Conservation (phyloP, 2,888 invertebrate genomes). For the Marronus borbonicus region DNA sequence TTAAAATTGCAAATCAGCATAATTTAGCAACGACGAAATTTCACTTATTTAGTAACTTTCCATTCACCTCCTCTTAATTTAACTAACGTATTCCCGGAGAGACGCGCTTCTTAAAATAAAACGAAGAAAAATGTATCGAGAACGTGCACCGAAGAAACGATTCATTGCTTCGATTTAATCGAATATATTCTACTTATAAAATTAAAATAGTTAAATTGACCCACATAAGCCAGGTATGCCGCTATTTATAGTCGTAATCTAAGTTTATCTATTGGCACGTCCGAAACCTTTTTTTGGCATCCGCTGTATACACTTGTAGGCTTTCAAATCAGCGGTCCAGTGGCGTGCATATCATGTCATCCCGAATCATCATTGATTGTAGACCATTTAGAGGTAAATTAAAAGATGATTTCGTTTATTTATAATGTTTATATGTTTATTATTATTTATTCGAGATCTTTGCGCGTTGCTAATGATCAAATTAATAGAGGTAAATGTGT, state of each 20-base stretch:
- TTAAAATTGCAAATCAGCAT: too few relatives aligned
- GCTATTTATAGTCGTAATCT: constrained; percentile 3
- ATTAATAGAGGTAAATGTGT: background rate
- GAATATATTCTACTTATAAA: background rate
- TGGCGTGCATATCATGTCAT: constrained; percentile 8
- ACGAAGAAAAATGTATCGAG: background rate
- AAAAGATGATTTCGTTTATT: too few relatives aligned
- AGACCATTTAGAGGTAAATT: too few relatives aligned
- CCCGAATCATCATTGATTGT: too few relatives aligned
- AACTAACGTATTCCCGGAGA: too few relatives aligned
- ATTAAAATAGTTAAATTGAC: constrained; percentile 11
- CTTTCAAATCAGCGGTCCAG: background rate
- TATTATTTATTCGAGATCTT: background rate
- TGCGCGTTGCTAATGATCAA: background rate
- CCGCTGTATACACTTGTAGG: constrained; percentile 4
- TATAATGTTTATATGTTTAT: too few relatives aligned
- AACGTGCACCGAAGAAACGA: background rate
- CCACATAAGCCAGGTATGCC: constrained; percentile 20
- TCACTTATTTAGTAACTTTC: too few relatives aligned
- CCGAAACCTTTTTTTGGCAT: constrained; percentile 26
- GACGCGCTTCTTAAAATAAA: background rate
- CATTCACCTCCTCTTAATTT: too few relatives aligned
- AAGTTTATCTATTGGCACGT: constrained; percentile 13
- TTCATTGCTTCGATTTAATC: background rate
- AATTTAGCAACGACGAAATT: too few relatives aligned